Evolutionary conservation across 2,888 invertebrate genomes (phyloP), one percentile per base, ranked within the genome.

Genomic region (Ennomos erosarius): DNA sequence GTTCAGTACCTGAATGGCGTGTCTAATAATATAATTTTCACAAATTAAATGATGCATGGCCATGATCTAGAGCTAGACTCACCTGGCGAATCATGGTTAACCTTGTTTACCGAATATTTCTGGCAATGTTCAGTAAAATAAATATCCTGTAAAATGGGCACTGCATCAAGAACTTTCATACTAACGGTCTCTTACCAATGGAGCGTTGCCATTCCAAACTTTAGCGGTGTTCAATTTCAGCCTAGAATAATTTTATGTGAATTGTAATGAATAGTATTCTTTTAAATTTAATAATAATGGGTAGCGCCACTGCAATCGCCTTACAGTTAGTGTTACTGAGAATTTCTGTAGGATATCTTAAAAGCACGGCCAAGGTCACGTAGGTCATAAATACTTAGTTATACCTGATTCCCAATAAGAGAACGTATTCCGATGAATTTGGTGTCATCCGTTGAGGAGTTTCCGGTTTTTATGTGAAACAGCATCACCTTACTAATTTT

Each of bases 141-240:
- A 59, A 65, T 52, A 57, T 56, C 54, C 56, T 62, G 58, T 39
- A 45, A 62, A 65, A 61, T 58, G 65, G 59, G 61, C 59, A 59
- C 54, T 49, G 59, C 56, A 57, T 61, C 58, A 63, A 59, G 53
- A 59, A 65, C 51, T 62, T 62, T 54, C 38, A 48, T 54, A 56
- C 56, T 60, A 53, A 59, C 55, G 57, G 47, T 54, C 55, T 47
- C 55, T 40, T 57, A 39, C 34, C 52, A 53, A 42, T 39, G 46
- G n/a, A 44, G 50, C 38, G 48, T 55, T 54, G 55, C 39, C 34
- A 51, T 51, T 51, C 9, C 34, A 9, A 43, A 12, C 10, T 36
- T 36, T 26, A 1, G 36, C 10, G 13, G 16, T 26, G 42, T 45
- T 36, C n/a, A 46, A 13, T 46, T 36, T 36, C 9, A 36, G 12